These are phyloP conservation scores for Mus caroli DNA, from an alignment of 2,797 vertebrate species.

Conservation along the genomic window DNA sequence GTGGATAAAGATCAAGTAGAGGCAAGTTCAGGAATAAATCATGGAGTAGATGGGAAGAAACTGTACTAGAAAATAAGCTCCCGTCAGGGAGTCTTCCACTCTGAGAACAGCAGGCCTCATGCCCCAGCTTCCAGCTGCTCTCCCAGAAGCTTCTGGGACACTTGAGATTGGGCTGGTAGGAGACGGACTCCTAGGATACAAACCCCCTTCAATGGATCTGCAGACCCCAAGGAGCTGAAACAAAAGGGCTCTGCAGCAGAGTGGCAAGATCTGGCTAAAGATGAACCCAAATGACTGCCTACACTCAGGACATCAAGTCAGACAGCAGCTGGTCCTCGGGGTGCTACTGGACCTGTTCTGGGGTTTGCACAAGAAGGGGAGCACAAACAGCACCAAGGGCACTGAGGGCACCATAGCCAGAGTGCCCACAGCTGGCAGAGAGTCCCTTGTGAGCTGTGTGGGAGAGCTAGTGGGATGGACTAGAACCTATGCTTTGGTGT, in stretches of 20 bases:
- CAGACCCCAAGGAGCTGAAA: neutral
- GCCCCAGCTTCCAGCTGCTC: too few relatives aligned
- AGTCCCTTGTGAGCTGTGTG: neutral
- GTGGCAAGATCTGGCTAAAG: neutral
- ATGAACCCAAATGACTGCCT: neutral
- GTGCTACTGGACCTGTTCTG: neutral
- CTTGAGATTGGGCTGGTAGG: too few relatives aligned
- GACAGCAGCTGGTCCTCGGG: neutral
- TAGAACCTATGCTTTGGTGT: neutral
- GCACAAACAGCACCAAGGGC: too few relatives aligned
- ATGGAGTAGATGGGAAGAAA: too few relatives aligned
- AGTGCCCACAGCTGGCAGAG: neutral
- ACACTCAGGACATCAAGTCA: neutral
- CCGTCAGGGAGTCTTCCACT: too few relatives aligned
- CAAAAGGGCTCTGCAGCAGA: neutral
- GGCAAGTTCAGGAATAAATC: too few relatives aligned
- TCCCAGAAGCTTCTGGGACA: too few relatives aligned
- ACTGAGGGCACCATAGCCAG: too few relatives aligned
- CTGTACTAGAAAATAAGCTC: too few relatives aligned
- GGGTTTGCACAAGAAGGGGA: neutral
- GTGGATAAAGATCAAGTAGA: too few relatives aligned
- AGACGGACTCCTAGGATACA: neutral
- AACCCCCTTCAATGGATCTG: neutral
- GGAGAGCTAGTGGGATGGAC: neutral
- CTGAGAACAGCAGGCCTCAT: too few relatives aligned